These are phyloP conservation scores for Austrolebias charrua DNA, from an alignment of 2,797 vertebrate genomes.

Conservation along the genomic window DNA sequence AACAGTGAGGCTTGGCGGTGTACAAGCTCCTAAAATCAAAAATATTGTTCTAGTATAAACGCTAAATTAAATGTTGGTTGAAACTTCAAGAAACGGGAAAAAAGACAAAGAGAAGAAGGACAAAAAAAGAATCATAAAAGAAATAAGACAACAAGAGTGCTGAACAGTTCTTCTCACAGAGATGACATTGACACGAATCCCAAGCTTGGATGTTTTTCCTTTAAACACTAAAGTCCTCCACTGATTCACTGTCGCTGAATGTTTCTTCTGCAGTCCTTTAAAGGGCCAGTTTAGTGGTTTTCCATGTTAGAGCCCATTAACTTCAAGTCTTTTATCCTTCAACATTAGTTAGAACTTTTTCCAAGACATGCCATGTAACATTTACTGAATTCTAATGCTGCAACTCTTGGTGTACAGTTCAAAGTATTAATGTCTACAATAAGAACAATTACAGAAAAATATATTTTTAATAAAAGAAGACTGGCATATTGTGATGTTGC, in stretches of 20 bases:
- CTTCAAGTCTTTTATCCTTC: constrained; percentile 37
- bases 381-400: background rate
- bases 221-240: constrained; percentile 17
- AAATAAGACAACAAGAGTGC: too few species aligned
- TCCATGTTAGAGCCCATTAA: constrained; percentile 56
- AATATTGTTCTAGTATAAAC: background rate
- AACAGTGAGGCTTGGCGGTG: constrained; percentile 20
- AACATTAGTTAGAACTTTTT: constrained; percentile 35
- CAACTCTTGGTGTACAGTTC: too few species aligned
- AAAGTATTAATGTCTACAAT: background rate
- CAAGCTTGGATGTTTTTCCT: constrained; percentile 43
- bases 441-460: too few species aligned
- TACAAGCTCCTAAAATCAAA: background rate
- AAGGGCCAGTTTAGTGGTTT: constrained; percentile 42
- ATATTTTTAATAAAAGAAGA: too few species aligned
- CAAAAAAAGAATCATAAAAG: background rate
- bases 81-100: constrained; percentile 8
- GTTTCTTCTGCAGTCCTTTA: constrained; percentile 10
- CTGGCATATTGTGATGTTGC: too few species aligned
- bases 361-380: constrained; percentile 24
- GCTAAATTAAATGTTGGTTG: background rate
- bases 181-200: constrained; percentile 24
- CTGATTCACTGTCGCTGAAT: constrained; percentile 20
- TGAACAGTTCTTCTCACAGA: background rate
- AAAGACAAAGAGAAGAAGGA: background rate